Percentiles rank a stretch among this genome's conserved stretches.
These are phyloP conservation scores for Drosophila albomicans DNA, from an alignment of 1,140 invertebrate genomes.

Conservation along the genomic window DNA sequence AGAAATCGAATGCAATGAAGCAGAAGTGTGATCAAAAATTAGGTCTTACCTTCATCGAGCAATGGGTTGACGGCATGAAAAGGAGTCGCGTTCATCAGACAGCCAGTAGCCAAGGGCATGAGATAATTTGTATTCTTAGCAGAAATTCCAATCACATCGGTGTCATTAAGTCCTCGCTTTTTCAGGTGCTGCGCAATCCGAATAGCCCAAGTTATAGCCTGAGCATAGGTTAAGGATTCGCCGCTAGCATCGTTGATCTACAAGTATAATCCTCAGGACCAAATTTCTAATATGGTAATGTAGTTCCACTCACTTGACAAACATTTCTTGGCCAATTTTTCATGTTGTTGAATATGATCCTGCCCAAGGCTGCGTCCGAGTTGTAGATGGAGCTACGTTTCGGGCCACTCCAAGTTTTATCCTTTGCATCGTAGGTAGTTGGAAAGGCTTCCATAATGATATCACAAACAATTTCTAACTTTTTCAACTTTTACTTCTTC, in stretches of 20 bases:
- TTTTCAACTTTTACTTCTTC: background rate
- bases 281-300: background rate
- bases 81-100: slow-evolving; percentile 30
- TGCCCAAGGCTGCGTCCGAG: background rate
- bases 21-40: too few species aligned
- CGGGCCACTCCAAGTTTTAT: background rate
- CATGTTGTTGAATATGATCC: background rate
- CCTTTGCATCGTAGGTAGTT: background rate
- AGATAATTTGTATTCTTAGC: slow-evolving; percentile 34
- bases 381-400: background rate
- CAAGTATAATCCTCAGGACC: background rate
- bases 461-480: background rate
- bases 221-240: slow-evolving; percentile 4
- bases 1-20: too few species aligned
- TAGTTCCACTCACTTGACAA: background rate
- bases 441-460: background rate
- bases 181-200: slow-evolving; percentile 18
- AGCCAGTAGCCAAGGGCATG: slow-evolving; percentile 13
- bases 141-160: slow-evolving; percentile 19
- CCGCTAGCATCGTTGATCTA: slow-evolving; percentile 26
- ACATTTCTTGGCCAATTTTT: background rate
- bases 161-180: background rate
- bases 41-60: slow-evolving; percentile 3
- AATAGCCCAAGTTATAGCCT: slow-evolving; percentile 23
- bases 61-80: slow-evolving; percentile 32